Evolutionary conservation across 1,140 invertebrate species (phyloP).

Genomic region (Euwallacea similis): DNA sequence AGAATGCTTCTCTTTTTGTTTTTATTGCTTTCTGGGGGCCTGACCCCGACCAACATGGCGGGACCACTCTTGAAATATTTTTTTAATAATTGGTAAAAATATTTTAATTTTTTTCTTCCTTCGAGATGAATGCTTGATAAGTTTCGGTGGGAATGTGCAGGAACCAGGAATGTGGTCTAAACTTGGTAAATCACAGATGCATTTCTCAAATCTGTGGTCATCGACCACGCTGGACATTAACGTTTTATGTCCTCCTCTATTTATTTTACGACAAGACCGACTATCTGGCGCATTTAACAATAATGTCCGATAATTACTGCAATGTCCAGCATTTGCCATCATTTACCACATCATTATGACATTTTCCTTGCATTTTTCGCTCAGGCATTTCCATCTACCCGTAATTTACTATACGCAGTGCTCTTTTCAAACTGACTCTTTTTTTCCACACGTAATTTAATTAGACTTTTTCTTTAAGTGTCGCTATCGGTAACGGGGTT

Average conservation of each 20-base stretch:
- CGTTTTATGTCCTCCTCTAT: slow-evolving; percentile 29
- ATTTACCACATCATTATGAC: slow-evolving; percentile 27
- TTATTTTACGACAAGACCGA: slow-evolving; percentile 31
- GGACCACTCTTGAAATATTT: slow-evolving; percentile 22
- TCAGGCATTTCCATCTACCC: slow-evolving; percentile 4
- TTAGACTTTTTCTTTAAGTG: slow-evolving; percentile 15
- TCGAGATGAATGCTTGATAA: slow-evolving; percentile 11
- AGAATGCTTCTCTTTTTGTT: slow-evolving; percentile 33
- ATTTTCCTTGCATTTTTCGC: slow-evolving; percentile 25
- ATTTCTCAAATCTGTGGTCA: slow-evolving; percentile 21
- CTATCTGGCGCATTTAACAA: slow-evolving; percentile 27
- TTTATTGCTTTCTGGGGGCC: slow-evolving; percentile 33
- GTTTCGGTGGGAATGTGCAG: slow-evolving; percentile 13
- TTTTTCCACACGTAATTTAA: slow-evolving; percentile 20
- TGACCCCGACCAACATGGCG: slow-evolving; percentile 26
- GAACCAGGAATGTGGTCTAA: too few species aligned
- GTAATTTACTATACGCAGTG: slow-evolving; percentile 16
- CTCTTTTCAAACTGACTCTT: slow-evolving; percentile 21
- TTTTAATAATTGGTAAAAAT: slow-evolving; percentile 32
- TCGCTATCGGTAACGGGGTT: slow-evolving; percentile 22
- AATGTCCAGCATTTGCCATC: slow-evolving; percentile 30
- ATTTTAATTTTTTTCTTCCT: slow-evolving; percentile 17
- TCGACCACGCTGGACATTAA: slow-evolving; percentile 27
- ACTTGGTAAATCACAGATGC: neutral
- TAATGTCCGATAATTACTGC: slow-evolving; percentile 34